Base-by-base conservation (phyloP, 2,888 invertebrate species). In the Conchocele bisecta region DNA sequence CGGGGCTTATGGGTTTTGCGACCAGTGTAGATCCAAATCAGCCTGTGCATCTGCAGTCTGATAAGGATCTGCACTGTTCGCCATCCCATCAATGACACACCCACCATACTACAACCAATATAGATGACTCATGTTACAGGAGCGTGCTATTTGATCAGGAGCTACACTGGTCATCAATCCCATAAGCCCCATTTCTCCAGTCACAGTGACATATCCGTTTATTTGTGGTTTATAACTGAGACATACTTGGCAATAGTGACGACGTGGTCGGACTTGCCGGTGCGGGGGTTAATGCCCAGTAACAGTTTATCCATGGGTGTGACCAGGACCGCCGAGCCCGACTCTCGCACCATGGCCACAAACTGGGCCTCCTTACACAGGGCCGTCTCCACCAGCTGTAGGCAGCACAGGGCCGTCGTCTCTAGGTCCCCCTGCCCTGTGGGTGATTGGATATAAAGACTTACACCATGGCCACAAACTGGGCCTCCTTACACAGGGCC, bases 281-380 rank as follows among this genome's bases (percentile, higher is more conserved):
- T 94, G 37, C 94, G 93, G 1, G 95, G 94, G 92, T 96, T 95
- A 53, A 95, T 93, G 82, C 95, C 95, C 46, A 97, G 92, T 26
- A 98, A 92, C 2, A 98, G 93, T 79, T 96, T 95, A 82, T 95
- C 96, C 26, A 98, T 92, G 0, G 95, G 95, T 0, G 95, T 94
- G 3, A 97, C 91, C 24, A 96, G 91, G 0, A 95, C 92, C 0
- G 90, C 74, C 17, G 88, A 81, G 1, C 89, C 88, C 29, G 82
- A 83, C 69, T 90, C 88, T 93, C 82, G 94, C 93, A 39, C 94
- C 3, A 95, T 93, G 24, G 93, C 93, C 83, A 95, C 93, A 88
- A 97, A 95, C 51, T 93, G 92, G 7, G 95, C 94, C 89, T 97
- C 97, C 70, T 95, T 92, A 13, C 93, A 92, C 29, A 97, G 90